Evolutionary conservation across 2,888 invertebrate species (phyloP).

Genomic region (Unio pictorum): DNA sequence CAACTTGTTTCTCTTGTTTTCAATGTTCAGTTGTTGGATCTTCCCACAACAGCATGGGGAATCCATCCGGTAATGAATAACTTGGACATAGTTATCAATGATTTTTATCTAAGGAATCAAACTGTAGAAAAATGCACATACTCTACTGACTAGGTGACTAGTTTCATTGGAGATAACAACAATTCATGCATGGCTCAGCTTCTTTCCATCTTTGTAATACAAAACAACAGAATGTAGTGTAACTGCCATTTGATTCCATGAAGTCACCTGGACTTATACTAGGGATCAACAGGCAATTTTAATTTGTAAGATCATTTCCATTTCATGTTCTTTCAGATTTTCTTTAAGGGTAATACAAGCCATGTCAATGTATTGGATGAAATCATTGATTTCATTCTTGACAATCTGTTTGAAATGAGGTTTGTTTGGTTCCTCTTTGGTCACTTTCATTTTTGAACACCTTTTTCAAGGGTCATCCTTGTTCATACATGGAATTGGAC

Average conservation of each 20-base stretch:
- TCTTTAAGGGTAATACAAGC: conserved; percentile 10
- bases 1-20: conserved; percentile 6
- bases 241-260: conserved; percentile 26
- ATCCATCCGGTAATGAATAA: conserved; percentile 20
- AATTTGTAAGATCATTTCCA: conserved; percentile 27
- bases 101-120: conserved; percentile 10
- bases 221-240: conserved; percentile 35
- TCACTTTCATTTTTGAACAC: conserved; percentile 12
- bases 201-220: conserved; percentile 16
- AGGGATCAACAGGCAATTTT: conserved; percentile 15
- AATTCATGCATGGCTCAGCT: conserved; percentile 10
- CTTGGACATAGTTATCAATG: conserved; percentile 4
- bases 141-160: conserved; percentile 8
- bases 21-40: background rate
- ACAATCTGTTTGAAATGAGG: conserved; percentile 13
- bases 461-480: conserved; percentile 17
- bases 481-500: conserved; percentile 18
- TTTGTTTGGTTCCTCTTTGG: conserved; percentile 1
- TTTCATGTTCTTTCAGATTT: conserved; percentile 19
- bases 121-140: conserved; percentile 14
- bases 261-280: conserved; percentile 9
- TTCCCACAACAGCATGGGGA: conserved; percentile 7
- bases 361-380: conserved; percentile 23
- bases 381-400: conserved; percentile 20
- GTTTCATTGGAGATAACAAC: conserved; percentile 16